Conservation (phyloP, 2,113 vertebrate genomes). For the Arvicanthis niloticus region DNA sequence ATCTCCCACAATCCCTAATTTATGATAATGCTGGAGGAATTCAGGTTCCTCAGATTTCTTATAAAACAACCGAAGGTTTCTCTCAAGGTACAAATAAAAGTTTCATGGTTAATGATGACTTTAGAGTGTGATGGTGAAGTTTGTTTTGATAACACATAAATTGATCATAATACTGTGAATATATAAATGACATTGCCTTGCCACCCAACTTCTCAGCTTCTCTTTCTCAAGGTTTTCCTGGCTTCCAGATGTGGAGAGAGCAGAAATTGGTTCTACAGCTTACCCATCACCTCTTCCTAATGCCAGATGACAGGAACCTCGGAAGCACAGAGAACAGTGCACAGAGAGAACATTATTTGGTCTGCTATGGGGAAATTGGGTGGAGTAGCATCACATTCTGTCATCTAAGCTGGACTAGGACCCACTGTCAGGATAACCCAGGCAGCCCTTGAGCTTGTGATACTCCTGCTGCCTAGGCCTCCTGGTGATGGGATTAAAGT, state of each 20-base stretch:
- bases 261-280: not conserved
- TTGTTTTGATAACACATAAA: not conserved
- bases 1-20: not conserved
- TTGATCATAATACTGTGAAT: slow-evolving; percentile 9
- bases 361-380: not conserved
- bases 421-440: not conserved
- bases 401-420: not conserved
- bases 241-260: not conserved
- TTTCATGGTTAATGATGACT: not conserved
- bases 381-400: not conserved
- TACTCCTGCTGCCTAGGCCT: not conserved
- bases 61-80: not conserved
- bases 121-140: not conserved
- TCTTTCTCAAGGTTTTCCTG: slow-evolving; percentile 1
- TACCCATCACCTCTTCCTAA: not conserved
- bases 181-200: not conserved
- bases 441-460: not conserved
- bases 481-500: not conserved
- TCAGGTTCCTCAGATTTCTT: not conserved
- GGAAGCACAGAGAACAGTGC: not conserved
- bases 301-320: not conserved
- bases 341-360: not conserved
- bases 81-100: not conserved
- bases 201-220: not conserved
- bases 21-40: not conserved